These are phyloP conservation scores for Myrmecobius fasciatus DNA, from an alignment of 2,113 vertebrate genomes.

Conservation along the genomic window DNA sequence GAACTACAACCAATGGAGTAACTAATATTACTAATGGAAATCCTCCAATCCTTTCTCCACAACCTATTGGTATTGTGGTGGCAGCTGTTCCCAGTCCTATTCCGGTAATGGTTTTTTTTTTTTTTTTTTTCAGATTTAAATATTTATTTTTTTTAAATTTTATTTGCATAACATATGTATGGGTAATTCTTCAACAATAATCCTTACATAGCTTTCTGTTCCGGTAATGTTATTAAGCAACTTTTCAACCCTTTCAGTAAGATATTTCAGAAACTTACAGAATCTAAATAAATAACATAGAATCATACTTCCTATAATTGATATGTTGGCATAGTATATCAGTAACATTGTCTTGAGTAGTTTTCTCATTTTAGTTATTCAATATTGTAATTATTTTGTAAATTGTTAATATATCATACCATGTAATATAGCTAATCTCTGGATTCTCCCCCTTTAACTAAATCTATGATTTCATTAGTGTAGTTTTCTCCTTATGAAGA, in stretches of 20 bases:
- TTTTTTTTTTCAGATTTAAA: too few relatives aligned
- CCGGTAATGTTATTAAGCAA: constrained; percentile 85
- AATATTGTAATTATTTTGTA: background rate
- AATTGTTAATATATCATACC: background rate
- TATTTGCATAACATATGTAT: too few relatives aligned
- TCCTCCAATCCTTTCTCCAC: constrained; percentile 93
- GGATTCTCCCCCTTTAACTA: background rate
- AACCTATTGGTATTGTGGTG: constrained; percentile 95
- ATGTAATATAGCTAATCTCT: background rate
- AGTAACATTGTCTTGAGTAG: background rate
- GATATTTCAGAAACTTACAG: background rate
- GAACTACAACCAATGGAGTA: constrained; percentile 83
- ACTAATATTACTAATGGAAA: constrained; percentile 90
- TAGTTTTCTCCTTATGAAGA: background rate
- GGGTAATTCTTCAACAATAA: too few relatives aligned
- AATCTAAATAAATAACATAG: background rate
- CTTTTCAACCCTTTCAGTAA: background rate
- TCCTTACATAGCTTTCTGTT: too few relatives aligned
- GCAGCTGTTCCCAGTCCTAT: constrained; percentile 95
- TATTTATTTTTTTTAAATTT: too few relatives aligned
- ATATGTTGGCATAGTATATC: background rate
- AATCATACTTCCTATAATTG: background rate
- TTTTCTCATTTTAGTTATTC: background rate
- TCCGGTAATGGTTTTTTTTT: constrained; percentile 93
- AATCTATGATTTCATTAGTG: background rate